Evolutionary conservation across 1,140 invertebrate species (phyloP), one percentile per base, ranked within the genome.

Genomic region (Eriosoma lanigerum): DNA sequence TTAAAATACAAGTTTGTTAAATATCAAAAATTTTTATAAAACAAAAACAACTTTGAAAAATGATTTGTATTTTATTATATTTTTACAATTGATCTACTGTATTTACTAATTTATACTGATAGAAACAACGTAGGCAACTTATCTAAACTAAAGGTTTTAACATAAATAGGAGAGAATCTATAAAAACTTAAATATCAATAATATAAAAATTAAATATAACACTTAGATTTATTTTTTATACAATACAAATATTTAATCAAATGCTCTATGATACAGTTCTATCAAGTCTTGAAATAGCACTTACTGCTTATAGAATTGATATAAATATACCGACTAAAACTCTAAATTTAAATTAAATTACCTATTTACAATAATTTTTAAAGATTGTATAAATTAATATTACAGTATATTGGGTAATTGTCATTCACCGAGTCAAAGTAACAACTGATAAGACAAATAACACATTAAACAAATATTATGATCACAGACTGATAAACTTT

Each of bases 151-250:
- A 70, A 10, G n/a, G 10, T 4, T 70, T 50, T 38, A 26, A 50
- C 17, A 70, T 70, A 68, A 72, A 52, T 72, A 72, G 46, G 48
- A 13, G 48, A 72, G 9, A 29, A 52, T 72, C 17, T 52, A 52
- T 72, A 72, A 72, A 72, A 26, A 38, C 8, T 4, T 13, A 29
- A 50, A 52, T 29, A 52, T 72, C 17, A 29, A 72, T 72, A 3
- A 32, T 72, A 72, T 72, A 50, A 72, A 70, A 72, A 72, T 72
- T 50, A 72, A 72, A 52, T 29, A 29, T 10, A 29, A 72, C 24
- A 29, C 66, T 70, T 50, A 29, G 0, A 26, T 29, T 72, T n/a
- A n/a, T n/a, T n/a, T n/a, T n/a, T n/a, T 32, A 72, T 26, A 32
- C 19, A 70, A 26, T 70, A 70, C 26, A 29, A 50, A 26, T 48